Conservation (phyloP, 2,888 invertebrate genomes). For the Oscheius myriophilus region DNA sequence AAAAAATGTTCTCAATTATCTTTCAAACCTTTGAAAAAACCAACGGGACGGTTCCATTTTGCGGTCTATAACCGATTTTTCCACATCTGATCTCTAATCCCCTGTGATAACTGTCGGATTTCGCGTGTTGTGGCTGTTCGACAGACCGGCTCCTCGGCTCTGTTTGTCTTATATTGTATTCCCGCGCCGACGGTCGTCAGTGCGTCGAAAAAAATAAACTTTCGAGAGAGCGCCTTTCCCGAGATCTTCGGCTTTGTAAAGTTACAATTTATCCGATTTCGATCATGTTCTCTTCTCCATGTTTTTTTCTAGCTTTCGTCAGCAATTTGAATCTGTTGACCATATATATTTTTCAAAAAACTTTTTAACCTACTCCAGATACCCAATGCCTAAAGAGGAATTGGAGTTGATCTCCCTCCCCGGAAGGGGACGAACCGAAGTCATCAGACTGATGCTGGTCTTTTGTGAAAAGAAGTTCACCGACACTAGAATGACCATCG, state of each 20-base stretch:
- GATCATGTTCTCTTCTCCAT: background rate
- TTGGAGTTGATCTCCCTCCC: slow-evolving; percentile 55
- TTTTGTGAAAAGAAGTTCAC: slow-evolving; percentile 43
- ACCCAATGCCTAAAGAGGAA: slow-evolving; percentile 16
- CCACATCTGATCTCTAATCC: too few species aligned
- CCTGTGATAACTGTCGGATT: too few species aligned
- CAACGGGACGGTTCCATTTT: too few species aligned
- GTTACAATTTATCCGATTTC: background rate
- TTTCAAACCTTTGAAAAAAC: too few species aligned
- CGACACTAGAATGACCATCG: slow-evolving; percentile 55
- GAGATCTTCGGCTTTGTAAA: too few species aligned
- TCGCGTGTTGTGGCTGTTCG: too few species aligned
- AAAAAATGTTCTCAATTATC: too few species aligned
- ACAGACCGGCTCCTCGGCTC: slow-evolving; percentile 17
- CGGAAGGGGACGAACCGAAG: slow-evolving; percentile 57
- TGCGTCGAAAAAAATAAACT: slow-evolving; percentile 25
- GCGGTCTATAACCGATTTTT: too few species aligned
- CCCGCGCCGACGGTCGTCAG: slow-evolving; percentile 22
- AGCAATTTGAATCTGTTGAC: too few species aligned
- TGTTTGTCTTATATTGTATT: slow-evolving; percentile 32
- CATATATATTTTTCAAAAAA: too few species aligned
- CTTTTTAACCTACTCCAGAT: background rate
- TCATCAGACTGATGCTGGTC: slow-evolving; percentile 54
- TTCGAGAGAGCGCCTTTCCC: slow-evolving; percentile 13
- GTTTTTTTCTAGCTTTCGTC: background rate